These are phyloP conservation scores for Sarcophaga caerulescens DNA, from an alignment of 2,888 invertebrate species.

Conservation along the genomic window DNA sequence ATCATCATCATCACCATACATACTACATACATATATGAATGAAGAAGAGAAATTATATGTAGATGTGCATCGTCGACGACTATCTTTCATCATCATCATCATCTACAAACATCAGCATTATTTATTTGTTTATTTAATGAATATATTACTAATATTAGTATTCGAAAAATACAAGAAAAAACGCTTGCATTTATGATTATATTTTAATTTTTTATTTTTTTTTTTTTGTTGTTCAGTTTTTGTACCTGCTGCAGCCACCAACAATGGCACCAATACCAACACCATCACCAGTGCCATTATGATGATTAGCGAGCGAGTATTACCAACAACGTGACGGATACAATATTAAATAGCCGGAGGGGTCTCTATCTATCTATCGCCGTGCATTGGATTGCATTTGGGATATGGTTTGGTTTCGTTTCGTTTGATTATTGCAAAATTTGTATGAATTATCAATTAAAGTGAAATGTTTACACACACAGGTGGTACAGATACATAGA, in stretches of 20 bases:
- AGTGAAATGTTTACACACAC: constrained; percentile 11
- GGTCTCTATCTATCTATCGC: neutral
- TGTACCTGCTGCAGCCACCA: constrained; percentile 22
- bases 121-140: too few relatives aligned
- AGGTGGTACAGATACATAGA: neutral
- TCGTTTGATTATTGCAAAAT: constrained; percentile 44
- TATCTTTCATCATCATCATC: neutral
- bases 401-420: neutral
- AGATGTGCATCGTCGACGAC: neutral
- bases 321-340: neutral
- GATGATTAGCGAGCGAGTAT: constrained; percentile 2
- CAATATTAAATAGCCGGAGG: constrained; percentile 1
- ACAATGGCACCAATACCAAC: neutral
- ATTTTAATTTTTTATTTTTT: neutral
- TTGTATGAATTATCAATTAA: constrained; percentile 54
- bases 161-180: neutral
- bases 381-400: too few relatives aligned
- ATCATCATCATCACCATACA: neutral
- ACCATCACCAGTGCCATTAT: neutral
- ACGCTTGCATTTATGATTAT: too few relatives aligned
- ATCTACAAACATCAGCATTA: too few relatives aligned
- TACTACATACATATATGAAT: neutral
- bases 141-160: constrained; percentile 3
- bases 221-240: neutral
- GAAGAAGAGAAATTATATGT: neutral